Evolutionary conservation across 1,140 invertebrate genomes (phyloP).

Genomic region (Zaprionus capensis): DNA sequence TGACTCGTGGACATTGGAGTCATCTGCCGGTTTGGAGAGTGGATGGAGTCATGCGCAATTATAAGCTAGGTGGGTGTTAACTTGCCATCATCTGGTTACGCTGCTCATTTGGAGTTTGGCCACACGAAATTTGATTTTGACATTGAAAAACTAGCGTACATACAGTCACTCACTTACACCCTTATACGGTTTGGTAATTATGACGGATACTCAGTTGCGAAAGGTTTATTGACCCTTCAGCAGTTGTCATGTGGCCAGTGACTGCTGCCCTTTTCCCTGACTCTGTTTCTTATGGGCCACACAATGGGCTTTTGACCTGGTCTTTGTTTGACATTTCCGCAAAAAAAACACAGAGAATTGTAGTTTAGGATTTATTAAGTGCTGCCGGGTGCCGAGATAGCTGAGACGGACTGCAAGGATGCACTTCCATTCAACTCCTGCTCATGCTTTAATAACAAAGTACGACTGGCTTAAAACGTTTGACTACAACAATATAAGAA

Average conservation of each 20-base stretch:
- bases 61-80: conserved; percentile 6
- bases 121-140: conserved; percentile 68
- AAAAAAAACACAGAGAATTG: conserved; percentile 50
- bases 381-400: conserved; percentile 64
- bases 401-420: conserved; percentile 45
- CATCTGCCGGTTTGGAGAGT: too few species aligned
- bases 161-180: conserved; percentile 3
- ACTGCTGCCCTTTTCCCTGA: too few species aligned
- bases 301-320: conserved; percentile 46
- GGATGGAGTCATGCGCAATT: too few species aligned
- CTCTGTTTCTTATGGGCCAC: background rate
- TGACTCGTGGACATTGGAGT: background rate
- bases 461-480: too few species aligned
- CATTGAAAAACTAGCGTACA: conserved; percentile 25
- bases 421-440: conserved; percentile 38
- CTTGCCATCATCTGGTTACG: conserved; percentile 32
- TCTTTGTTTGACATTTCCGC: conserved; percentile 59
- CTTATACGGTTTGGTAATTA: conserved; percentile 46
- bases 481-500: too few species aligned
- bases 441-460: too few species aligned
- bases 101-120: conserved; percentile 35
- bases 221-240: conserved; percentile 54
- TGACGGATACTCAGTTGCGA: conserved; percentile 35
- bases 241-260: background rate
- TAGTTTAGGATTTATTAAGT: conserved; percentile 79